phyloP scores from a whole-genome alignment of 2,113 vertebrate species.

The Probosciger aterrimus region DNA sequence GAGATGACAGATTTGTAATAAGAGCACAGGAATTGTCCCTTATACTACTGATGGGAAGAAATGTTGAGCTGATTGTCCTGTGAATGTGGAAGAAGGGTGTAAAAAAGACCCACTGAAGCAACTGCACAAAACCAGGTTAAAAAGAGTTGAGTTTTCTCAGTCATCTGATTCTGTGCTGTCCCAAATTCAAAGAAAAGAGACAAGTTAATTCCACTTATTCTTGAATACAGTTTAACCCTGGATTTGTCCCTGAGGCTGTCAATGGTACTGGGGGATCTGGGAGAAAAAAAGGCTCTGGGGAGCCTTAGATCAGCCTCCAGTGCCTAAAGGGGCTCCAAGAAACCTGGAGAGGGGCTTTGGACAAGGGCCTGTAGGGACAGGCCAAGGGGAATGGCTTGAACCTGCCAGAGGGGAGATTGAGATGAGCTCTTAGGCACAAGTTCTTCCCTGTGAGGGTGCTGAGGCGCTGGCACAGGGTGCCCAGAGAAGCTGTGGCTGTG shows the following conservation, averaged over 20 bases:
- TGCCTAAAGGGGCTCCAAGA: not conserved
- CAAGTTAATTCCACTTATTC: not conserved
- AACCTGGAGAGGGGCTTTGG: not conserved
- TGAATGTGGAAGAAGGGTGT: not conserved
- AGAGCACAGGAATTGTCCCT: not conserved
- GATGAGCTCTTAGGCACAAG: too few species aligned
- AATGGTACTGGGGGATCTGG: not conserved
- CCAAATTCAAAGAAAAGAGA: not conserved
- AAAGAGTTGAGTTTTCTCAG: not conserved
- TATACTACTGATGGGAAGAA: too few species aligned
- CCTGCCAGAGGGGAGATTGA: too few species aligned
- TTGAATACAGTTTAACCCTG: not conserved
- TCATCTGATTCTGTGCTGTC: not conserved
- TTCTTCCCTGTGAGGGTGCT: too few species aligned
- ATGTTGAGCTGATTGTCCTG: not conserved
- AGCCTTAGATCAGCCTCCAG: not conserved
- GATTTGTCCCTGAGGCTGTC: not conserved
- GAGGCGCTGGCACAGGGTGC: too few species aligned
- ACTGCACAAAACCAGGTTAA: not conserved
- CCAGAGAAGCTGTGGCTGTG: not conserved
- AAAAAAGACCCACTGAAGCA: not conserved
- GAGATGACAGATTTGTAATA: not conserved
- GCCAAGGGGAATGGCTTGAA: not conserved
- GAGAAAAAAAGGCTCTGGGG: not conserved
- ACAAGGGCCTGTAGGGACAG: not conserved